Base-by-base conservation (phyloP, 2,797 vertebrate genomes). In the Balearica regulorum region DNA sequence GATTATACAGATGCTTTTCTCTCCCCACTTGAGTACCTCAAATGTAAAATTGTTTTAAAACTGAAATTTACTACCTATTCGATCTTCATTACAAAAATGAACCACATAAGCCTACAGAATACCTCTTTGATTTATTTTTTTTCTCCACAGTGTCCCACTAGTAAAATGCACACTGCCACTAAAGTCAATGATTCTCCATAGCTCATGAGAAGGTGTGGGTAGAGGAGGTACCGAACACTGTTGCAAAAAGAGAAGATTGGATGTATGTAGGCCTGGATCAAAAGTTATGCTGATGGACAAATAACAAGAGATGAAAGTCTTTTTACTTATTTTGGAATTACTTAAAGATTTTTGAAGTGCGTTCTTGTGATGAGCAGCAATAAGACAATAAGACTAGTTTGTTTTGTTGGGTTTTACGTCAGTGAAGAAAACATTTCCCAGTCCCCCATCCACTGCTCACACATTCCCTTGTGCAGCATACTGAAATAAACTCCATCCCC, bases 231-330 rank as follows among this genome's bases (percentile, higher is more conserved):
- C 11, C 11, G 68, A 53, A 78, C 9, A 18, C 7, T 13, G 10
- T 4, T 43, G 54, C 29, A 68, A 71, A 55, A 91, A 60, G 16
- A 48, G 13, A 81, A 70, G 25, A 18, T 21, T 16, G 89, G 44
- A 57, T 5, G 0, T 24, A 24, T 1, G 14, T 16, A 75, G 14
- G 39, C 25, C 25, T 31, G 16, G 48, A 71, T 78, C 24, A 90
- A n/a, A 85, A 83, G 13, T 44, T 78, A 16, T 16, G 4, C 20
- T 71, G 31, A 51, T 1, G 10, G n/a, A 54, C 10, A 70, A 79
- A 53, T 24, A 1, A 79, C 8, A 13, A 49, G 22, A 46, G 2
- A 43, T 10, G 0, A n/a, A 46, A 13, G 14, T n/a, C 3, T 51
- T 64, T 64, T n/a, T 22, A 58, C 2, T 69, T 51, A 37, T 33